Base-by-base conservation (phyloP, 2,113 vertebrate species). In the Hydrolagus affinis region DNA sequence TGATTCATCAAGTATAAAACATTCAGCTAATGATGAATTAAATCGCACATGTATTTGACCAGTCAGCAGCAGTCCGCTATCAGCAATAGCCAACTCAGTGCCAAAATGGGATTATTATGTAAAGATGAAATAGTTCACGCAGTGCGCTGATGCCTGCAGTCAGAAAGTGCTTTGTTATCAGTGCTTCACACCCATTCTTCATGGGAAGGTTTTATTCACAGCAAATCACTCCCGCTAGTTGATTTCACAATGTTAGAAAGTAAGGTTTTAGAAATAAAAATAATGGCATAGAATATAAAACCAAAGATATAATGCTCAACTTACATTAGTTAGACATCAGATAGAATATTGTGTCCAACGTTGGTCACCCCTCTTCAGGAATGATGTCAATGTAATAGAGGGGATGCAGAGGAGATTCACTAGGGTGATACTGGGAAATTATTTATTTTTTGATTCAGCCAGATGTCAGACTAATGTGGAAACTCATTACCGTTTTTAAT, bases 71-170 rank as follows among this genome's bases (percentile, higher is more conserved):
- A 30, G 66, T 66, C 78, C 66, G 60, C 60, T 28, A 30, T 83
- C 25, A 60, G 25, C 28, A 66, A 66, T 32, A 32, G 15, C 30
- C 15, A 83, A 32, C 78, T 21, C 60, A 83, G 64, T 83, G 30
- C 66, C 59, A 68, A 83, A 83, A 83, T 83, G 78, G 60, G 66
- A 66, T 64, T 25, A 77, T 77, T 12, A 77, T 60, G 75, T 57
- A 77, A 77, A 77, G 60, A 44, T 60, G 11, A 60, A 77, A 59
- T 57, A 68, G 3, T 28, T 59, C 21, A 15, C 25, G 66, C 78
- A 68, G 66, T 30, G 62, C 25, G 66, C 78, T 83, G 78, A 25
- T 83, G 78, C 66, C 15, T 83, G 60, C 60, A 83, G 25, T 83
- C 66, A 66, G 78, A 25, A 83, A 83, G 30, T 83, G 15, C 8